A percentile compares a stretch with the other conserved stretches of the same genome.
Evolutionary conservation across 2,113 vertebrate genomes (phyloP).

Genomic region (Pseudopodoces humilis): DNA sequence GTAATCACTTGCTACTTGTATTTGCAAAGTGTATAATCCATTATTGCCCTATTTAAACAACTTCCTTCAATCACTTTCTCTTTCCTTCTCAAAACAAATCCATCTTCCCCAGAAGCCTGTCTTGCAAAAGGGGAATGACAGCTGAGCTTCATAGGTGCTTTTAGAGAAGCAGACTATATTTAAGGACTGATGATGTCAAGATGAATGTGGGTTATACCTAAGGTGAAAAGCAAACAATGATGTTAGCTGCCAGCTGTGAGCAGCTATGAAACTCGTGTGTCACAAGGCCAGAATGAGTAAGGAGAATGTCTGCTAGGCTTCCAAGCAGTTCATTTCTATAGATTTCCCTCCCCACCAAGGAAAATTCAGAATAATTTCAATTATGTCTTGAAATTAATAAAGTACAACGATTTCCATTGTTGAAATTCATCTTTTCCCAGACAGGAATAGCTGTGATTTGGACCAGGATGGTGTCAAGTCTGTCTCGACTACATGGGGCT

Average conservation of each 20-base stretch:
- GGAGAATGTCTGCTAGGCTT: background rate
- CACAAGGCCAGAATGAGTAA: background rate
- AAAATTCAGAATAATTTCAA: background rate
- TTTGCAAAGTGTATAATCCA: background rate
- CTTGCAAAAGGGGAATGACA: background rate
- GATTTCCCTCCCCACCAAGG: background rate
- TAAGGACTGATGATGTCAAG: background rate
- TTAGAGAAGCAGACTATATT: background rate
- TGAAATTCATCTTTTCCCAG: background rate
- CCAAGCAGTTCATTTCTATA: background rate
- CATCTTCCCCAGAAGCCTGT: background rate
- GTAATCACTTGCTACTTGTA: fast-evolving
- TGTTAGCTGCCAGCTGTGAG: background rate
- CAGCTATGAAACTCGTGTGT: background rate
- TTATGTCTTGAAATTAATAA: background rate
- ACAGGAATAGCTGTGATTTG: background rate
- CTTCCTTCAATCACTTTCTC: background rate
- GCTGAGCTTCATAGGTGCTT: background rate
- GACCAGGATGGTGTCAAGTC: background rate
- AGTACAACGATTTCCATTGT: background rate
- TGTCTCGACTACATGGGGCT: background rate
- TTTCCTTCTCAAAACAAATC: background rate
- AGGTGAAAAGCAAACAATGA: background rate
- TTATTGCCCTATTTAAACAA: background rate
- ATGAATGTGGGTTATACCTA: background rate